These are phyloP conservation scores for Coleophora deauratella DNA, from an alignment of 2,888 invertebrate genomes.

Conservation along the genomic window DNA sequence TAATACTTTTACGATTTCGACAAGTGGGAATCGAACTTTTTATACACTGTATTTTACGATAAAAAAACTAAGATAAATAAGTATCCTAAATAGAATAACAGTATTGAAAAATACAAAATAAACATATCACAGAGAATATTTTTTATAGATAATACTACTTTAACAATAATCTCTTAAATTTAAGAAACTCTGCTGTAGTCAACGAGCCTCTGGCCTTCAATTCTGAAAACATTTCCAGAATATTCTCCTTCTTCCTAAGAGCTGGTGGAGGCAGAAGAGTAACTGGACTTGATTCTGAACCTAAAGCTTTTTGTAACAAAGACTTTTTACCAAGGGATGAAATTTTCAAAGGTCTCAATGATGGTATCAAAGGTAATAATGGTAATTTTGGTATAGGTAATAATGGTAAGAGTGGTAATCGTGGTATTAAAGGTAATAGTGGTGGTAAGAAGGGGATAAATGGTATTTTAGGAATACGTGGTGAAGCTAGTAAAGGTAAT, in stretches of 20 bases:
- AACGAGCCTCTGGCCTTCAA: constrained; percentile 37
- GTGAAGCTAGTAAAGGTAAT: constrained; percentile 16
- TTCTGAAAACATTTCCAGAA: constrained; percentile 32
- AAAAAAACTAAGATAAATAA: too few relatives aligned
- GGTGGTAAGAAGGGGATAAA: constrained; percentile 21
- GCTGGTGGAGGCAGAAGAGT: constrained; percentile 14
- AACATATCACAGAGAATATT: background rate
- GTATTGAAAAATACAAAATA: too few relatives aligned
- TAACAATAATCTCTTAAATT: constrained; percentile 35
- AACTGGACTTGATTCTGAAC: constrained; percentile 24
- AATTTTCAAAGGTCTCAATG: constrained; percentile 27
- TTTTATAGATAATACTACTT: constrained; percentile 13
- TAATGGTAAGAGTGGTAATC: constrained; percentile 11
- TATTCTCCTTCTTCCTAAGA: constrained; percentile 16
- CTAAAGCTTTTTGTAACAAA: constrained; percentile 25
- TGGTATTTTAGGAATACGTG: constrained; percentile 18
- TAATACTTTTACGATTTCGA: too few relatives aligned
- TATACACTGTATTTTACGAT: too few relatives aligned
- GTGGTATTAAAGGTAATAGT: constrained; percentile 18
- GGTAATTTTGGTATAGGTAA: constrained; percentile 18
- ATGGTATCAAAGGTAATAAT: constrained; percentile 11
- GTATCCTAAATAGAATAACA: too few relatives aligned
- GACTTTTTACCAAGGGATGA: constrained; percentile 28
- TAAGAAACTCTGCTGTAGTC: constrained; percentile 32
- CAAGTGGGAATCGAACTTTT: too few relatives aligned